These are phyloP conservation scores for Falco rusticolus DNA, from an alignment of 2,797 vertebrate genomes.

Conservation along the genomic window DNA sequence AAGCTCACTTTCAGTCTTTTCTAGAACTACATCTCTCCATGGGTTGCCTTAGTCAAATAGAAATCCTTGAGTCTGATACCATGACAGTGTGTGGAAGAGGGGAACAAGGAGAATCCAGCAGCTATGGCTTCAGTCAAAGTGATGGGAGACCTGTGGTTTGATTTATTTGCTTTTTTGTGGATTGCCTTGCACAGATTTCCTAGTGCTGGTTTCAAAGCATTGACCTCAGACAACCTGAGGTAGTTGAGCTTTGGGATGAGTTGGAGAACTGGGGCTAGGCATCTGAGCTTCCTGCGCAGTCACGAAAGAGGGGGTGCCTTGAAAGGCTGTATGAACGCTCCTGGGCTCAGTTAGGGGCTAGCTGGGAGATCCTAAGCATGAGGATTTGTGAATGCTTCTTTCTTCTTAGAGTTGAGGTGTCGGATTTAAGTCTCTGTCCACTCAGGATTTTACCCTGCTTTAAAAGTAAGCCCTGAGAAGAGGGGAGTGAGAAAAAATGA, in stretches of 20 bases:
- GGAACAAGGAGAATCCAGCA: not conserved
- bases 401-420: not conserved
- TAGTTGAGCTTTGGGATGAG: not conserved
- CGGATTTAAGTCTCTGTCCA: not conserved
- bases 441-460: not conserved
- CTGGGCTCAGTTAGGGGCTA: not conserved
- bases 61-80: not conserved
- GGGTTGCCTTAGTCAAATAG: not conserved
- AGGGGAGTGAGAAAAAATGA: not conserved
- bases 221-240: not conserved
- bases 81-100: not conserved
- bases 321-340: not conserved
- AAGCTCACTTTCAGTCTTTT: not conserved
- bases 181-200: not conserved
- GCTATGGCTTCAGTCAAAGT: not conserved
- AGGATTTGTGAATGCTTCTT: not conserved
- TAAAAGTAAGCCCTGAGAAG: not conserved
- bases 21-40: not conserved
- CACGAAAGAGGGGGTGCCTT: not conserved
- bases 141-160: not conserved
- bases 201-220: not conserved
- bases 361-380: not conserved
- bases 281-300: not conserved
- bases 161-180: not conserved
- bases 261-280: not conserved